Percentiles rank a stretch among this genome's conserved stretches.
Conservation (phyloP, 2,797 vertebrate genomes). For the Cynopterus sphinx region DNA sequence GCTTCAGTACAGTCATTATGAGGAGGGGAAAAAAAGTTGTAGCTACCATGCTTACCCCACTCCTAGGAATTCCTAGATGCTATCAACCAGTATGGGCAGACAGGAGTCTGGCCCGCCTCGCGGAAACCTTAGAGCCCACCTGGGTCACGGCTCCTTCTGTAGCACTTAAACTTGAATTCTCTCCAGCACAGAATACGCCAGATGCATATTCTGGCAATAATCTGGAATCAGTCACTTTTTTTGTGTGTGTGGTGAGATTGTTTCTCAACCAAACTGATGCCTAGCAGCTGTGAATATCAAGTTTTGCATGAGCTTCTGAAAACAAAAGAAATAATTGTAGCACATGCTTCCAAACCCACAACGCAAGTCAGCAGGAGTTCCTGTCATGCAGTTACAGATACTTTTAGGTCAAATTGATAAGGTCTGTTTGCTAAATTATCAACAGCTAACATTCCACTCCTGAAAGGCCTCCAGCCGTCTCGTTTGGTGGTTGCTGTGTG, state of each 20-base stretch:
- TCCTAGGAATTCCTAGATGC: slow-evolving; percentile 74
- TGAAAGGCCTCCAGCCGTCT: not conserved
- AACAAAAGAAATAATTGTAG: slow-evolving; percentile 56
- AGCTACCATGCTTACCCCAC: slow-evolving; percentile 52
- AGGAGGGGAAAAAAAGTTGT: not conserved
- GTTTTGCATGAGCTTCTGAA: slow-evolving; percentile 17
- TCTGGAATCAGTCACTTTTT: not conserved
- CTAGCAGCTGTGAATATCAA: slow-evolving; percentile 6
- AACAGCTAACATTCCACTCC: slow-evolving; percentile 23
- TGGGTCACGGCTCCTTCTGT: slow-evolving; percentile 24
- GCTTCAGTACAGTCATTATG: slow-evolving; percentile 38
- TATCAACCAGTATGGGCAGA: slow-evolving; percentile 70
- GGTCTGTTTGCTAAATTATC: slow-evolving; percentile 44
- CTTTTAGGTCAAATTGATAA: slow-evolving; percentile 53
- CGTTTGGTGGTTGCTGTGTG: not conserved
- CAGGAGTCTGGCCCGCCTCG: slow-evolving; percentile 67
- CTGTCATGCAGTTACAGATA: not conserved
- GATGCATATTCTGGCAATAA: not conserved
- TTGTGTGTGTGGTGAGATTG: not conserved
- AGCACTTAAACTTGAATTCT: not conserved
- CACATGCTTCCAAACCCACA: slow-evolving; percentile 28
- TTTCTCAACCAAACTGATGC: slow-evolving; percentile 23
- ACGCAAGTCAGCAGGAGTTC: not conserved
- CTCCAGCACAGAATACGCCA: not conserved
- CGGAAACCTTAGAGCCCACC: slow-evolving; percentile 78